A percentile compares a stretch with the other conserved stretches of the same genome.
Conservation (phyloP, 2,797 vertebrate species). For the Pempheris klunzingeri region DNA sequence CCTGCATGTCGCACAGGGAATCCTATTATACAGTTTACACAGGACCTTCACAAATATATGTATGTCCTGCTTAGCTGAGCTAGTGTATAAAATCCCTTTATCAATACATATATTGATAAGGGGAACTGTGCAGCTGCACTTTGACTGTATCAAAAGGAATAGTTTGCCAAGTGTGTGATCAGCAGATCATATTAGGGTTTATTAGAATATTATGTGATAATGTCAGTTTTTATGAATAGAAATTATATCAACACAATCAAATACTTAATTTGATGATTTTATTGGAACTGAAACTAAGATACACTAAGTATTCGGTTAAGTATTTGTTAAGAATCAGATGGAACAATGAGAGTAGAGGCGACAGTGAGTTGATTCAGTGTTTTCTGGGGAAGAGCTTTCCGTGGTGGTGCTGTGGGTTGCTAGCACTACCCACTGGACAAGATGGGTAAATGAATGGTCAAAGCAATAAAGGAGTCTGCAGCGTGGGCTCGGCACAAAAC, state of each 20-base stretch:
- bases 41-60: neutral
- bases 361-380: conserved; percentile 1
- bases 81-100: too few species aligned
- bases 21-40: neutral
- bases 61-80: neutral
- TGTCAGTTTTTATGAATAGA: conserved; percentile 59
- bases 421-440: conserved; percentile 76
- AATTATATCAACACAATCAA: conserved; percentile 56
- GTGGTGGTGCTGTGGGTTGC: conserved; percentile 36
- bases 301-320: neutral
- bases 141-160: conserved; percentile 11
- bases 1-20: neutral
- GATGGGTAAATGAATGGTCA: conserved; percentile 31
- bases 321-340: conserved; percentile 11
- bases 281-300: conserved; percentile 16
- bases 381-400: conserved; percentile 3
- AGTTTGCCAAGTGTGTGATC: conserved; percentile 37
- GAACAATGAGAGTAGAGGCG: neutral
- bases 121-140: neutral
- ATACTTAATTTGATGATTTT: conserved; percentile 30
- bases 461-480: neutral
- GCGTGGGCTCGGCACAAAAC: neutral
- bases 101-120: too few species aligned
- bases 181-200: conserved; percentile 39
- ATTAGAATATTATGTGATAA: conserved; percentile 63